Base-by-base conservation (phyloP, 2,113 vertebrate species). In the Sorex fumeus region DNA sequence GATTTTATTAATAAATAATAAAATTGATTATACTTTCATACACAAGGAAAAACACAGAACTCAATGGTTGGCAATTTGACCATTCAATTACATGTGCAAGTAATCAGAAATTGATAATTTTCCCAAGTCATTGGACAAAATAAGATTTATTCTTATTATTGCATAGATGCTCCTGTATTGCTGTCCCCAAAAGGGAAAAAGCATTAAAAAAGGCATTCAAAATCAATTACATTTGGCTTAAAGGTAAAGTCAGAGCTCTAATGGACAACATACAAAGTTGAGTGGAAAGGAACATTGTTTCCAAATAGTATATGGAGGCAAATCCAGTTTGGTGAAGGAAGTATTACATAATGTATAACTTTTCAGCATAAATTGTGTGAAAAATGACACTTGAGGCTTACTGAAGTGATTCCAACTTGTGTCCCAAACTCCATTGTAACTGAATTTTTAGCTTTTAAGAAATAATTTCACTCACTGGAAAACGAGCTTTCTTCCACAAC, bases 61-160 rank as follows among this genome's bases (percentile, higher is more conserved):
- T 80, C 23, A 66, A 32, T 81, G 45, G 27, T 50, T 81, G 74
- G 34, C 67, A 81, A 71, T 80, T 60, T 80, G 53, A 78, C 69
- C 79, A 88, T 81, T 92, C 87, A 77, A 72, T 90, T 53, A 69
- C n/a, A 66, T 53, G 88, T 34, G 34, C 87, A 90, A 93, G 66
- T 47, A 32, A 71, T 81, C 34, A 66, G 70, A 84, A 87, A 21
- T n/a, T 78, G 36, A 34, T 87, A 62, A 71, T 94, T 83, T 92
- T 34, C 66, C 66, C 19, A 66, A 77, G 28, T 76, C 34, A 25
- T 28, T 80, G 53, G 43, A 64, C 80, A 77, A 87, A 85, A 81
- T 66, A 82, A 74, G 50, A 90, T 60, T 71, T 60, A 4, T 47
- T 93, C 30, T 40, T 57, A 47, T 45, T 74, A 60, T 40, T 50